A percentile compares a stretch with the other conserved stretches of the same genome.
These are phyloP conservation scores for Nyctibius bracteatus DNA, from an alignment of 2,113 vertebrate species.

Conservation along the genomic window DNA sequence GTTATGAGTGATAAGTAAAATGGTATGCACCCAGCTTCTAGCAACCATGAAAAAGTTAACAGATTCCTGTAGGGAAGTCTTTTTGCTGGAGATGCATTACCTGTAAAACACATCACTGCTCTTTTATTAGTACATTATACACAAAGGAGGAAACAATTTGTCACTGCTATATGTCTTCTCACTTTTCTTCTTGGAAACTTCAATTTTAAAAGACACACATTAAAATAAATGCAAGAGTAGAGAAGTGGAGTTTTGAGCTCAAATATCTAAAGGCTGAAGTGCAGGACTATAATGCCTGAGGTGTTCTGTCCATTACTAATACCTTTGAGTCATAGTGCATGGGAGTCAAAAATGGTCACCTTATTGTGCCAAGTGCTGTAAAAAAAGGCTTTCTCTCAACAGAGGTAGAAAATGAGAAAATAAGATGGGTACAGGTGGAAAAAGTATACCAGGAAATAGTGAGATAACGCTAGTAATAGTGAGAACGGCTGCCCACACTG, in stretches of 20 bases:
- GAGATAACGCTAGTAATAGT: background rate
- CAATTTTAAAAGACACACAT: background rate
- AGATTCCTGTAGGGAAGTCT: background rate
- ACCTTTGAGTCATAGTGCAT: background rate
- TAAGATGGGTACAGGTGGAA: background rate
- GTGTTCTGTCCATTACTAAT: background rate
- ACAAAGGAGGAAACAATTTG: background rate
- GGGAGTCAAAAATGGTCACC: background rate
- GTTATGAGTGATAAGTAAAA: background rate
- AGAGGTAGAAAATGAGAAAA: background rate
- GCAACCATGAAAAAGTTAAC: background rate
- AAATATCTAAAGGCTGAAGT: background rate
- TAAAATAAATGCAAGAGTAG: background rate
- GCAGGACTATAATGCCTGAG: background rate
- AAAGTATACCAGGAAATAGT: background rate
- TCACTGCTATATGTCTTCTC: background rate
- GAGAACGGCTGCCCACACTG: background rate
- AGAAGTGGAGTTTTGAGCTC: background rate
- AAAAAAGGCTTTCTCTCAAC: background rate
- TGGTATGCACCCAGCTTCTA: background rate
- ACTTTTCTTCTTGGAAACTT: background rate
- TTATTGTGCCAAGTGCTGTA: background rate
- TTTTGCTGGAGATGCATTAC: background rate
- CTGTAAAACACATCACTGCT: background rate
- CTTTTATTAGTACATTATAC: background rate